Percentiles rank a stretch among this genome's conserved stretches.
These are phyloP conservation scores for Laticauda colubrina DNA, from an alignment of 2,113 vertebrate species.

Conservation along the genomic window DNA sequence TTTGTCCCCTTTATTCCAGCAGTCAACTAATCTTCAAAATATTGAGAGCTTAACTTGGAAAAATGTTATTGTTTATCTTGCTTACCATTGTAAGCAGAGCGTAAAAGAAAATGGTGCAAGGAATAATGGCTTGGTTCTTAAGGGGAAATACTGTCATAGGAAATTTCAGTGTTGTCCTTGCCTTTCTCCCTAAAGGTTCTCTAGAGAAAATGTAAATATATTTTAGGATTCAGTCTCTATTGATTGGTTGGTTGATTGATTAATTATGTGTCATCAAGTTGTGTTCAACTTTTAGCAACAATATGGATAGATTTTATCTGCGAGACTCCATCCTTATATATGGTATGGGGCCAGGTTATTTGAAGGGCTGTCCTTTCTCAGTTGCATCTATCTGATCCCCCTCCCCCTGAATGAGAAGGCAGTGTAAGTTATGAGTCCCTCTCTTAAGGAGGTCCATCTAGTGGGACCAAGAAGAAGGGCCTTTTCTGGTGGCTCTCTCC, in stretches of 20 bases:
- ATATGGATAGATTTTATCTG: background rate
- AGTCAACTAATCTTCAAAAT: background rate
- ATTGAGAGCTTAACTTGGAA: background rate
- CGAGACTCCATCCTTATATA: background rate
- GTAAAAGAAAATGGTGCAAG: background rate
- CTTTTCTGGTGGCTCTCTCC: background rate
- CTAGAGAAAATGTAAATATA: background rate
- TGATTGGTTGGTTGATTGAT: background rate
- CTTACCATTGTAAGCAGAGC: background rate
- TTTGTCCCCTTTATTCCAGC: background rate
- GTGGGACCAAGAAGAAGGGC: background rate
- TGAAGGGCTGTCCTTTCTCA: background rate
- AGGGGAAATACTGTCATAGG: background rate
- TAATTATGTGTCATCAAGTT: background rate
- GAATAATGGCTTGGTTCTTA: background rate
- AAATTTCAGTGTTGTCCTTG: background rate
- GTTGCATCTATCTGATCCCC: background rate
- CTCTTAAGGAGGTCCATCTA: background rate
- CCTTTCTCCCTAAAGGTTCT: background rate
- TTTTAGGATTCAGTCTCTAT: background rate
- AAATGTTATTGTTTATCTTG: background rate
- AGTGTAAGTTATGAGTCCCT: background rate
- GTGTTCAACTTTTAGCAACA: background rate
- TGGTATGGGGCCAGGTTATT: background rate
- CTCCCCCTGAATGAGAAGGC: background rate